Evolutionary conservation across 1,140 invertebrate species (phyloP), one percentile per base, ranked within the genome.

Genomic region (Venturia canescens): DNA sequence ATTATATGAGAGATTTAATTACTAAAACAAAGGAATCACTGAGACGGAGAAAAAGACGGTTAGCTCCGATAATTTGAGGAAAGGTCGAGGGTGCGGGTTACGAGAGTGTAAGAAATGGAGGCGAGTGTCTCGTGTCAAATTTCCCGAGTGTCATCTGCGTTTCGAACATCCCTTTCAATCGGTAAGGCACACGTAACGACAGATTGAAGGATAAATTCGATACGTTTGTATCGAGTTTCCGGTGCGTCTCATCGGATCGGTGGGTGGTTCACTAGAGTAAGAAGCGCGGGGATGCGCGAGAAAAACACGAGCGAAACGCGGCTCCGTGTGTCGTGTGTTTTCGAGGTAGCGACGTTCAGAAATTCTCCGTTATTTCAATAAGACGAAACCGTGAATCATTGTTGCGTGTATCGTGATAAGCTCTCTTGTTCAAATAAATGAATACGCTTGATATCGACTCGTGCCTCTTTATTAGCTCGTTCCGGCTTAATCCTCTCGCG

Each of bases 111-210:
- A 63, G 60, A 23, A 63, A 63, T 63, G 16, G 53, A 57, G 53
- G 74, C 80, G 34, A 80, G 74, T 78, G 26, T 53, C 60, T 81
- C 81, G 81, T 81, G 77, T 84, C 81, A 63, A 83, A 72, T 84
- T 84, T 84, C 83, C 74, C 66, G 69, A 66, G 80, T 84, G 83
- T 84, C 83, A 83, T 84, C 83, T 84, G 83, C 78, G 79, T 80
- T 50, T 77, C 83, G 18, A 53, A 80, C 77, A 75, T 78, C 76
- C 70, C 50, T 63, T 50, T 11, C 29, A 18, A 44, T 78, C 60
- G 18, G 26, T 69, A 26, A 26, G 44, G 27, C n/a, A 63, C n/a
- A 63, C 60, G 23, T 63, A 63, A 63, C 60, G 67, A 84, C 34
- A 79, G 80, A 82, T 84, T 72, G 71, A 69, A 34, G 57, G 76